Evolutionary conservation across 2,797 vertebrate species (phyloP), one percentile per base, ranked within the genome.

Genomic region (Lycodopsis pacificus): DNA sequence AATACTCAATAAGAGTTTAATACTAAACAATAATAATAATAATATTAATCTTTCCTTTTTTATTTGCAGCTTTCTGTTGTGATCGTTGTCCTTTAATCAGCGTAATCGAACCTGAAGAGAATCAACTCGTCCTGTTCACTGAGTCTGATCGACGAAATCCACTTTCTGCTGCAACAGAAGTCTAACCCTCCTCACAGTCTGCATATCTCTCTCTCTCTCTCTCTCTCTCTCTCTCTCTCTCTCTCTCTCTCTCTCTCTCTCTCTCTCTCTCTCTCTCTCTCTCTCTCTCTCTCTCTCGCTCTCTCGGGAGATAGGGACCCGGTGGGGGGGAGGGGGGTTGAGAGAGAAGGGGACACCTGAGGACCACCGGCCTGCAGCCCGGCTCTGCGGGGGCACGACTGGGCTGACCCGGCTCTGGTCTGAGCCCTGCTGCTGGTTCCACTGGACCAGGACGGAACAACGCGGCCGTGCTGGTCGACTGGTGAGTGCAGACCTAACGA

Each of bases 391-490:
- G 67, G 90, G 86, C 86, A 80, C 78, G 51, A 70, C 84, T n/a
- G 69, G 87, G 77, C 83, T 34, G 71, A 46, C 77, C 82, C 79
- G 42, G 42, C 83, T 82, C 87, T 79, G 79, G 83, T 92, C 79
- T 89, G 88, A 93, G 7, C 30, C 81, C 25, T 27, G 82, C 79
- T 81, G 75, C 84, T 68, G 84, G 88, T 83, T 30, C 30, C 85
- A 1, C 19, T 76, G 82, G 81, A 65, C 38, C 81, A 82, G 87
- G 88, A 89, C 86, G 92, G 88, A 99, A 99, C 86, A 97, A 97
- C 2, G 98, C 98, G 0, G 97, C 96, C 53, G 96, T 99, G 96
- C 87, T 95, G 93, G 97, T 99, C 80, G 97, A 98, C 96, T 99
- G 98, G 98, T 99, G 92, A 98, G 97, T 94, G 87, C n/a, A 49